These are phyloP conservation scores for Montipora foliosa DNA, from an alignment of 64 coral and sea anemone species.

Conservation along the genomic window DNA sequence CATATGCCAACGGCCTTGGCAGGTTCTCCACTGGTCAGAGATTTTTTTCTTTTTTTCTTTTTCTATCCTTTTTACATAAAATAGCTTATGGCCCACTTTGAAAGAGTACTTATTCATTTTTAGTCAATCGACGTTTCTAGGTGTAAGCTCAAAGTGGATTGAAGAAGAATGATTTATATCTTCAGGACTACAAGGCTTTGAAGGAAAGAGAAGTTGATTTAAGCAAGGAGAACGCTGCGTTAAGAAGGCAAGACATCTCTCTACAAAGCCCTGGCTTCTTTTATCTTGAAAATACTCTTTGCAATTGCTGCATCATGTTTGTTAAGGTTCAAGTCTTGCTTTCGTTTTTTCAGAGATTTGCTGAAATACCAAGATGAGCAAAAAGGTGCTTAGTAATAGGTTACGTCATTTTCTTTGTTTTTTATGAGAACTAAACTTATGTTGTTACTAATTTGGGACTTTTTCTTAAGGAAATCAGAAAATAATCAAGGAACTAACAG, in stretches of 20 bases:
- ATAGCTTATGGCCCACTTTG: too few relatives aligned
- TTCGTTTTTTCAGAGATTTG: slow-evolving; percentile 1
- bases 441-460: background rate
- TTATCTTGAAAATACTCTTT: background rate
- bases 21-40: too few relatives aligned
- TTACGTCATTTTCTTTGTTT: background rate
- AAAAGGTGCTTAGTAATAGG: background rate
- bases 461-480: background rate
- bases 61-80: too few relatives aligned
- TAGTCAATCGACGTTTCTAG: too few relatives aligned
- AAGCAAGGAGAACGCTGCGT: background rate
- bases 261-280: background rate
- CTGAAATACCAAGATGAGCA: slow-evolving; percentile 7
- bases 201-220: slow-evolving; percentile 19
- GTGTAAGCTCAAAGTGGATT: too few relatives aligned
- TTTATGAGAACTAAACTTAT: background rate
- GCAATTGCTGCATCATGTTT: too few relatives aligned
- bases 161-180: background rate
- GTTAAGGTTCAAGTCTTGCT: background rate
- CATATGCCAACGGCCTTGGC: too few relatives aligned
- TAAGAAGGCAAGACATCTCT: background rate
- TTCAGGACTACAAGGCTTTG: background rate
- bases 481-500: slow-evolving; percentile 12
- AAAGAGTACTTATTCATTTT: too few relatives aligned
- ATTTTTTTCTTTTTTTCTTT: too few relatives aligned